phyloP scores from a whole-genome alignment of 2,888 invertebrate genomes.

The Drosophila cognata region DNA sequence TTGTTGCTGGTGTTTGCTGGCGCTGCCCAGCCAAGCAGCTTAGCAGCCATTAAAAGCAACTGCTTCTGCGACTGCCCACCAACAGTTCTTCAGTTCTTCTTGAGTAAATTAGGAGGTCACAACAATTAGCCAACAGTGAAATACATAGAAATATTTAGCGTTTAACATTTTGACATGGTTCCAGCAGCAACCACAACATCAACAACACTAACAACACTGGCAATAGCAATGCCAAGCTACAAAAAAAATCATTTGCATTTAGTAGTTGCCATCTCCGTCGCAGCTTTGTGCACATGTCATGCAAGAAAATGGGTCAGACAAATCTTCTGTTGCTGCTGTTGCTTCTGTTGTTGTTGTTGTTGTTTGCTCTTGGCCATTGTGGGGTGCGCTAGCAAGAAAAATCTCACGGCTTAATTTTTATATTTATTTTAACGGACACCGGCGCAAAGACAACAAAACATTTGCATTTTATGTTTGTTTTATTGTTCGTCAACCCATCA shows the following conservation, averaged over 20 bases:
- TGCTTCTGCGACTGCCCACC: constrained; percentile 22
- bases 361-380: constrained; percentile 49
- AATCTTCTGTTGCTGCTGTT: constrained; percentile 57
- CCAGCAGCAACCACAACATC: constrained; percentile 11
- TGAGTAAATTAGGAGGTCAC: constrained; percentile 84
- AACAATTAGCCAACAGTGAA: constrained; percentile 83
- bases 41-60: constrained; percentile 51
- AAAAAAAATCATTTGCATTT: constrained; percentile 49
- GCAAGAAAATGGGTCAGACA: constrained; percentile 76
- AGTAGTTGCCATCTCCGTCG: constrained; percentile 51
- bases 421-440: constrained; percentile 70
- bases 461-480: constrained; percentile 77
- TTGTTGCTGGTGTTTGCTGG: constrained; percentile 1
- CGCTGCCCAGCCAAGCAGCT: constrained; percentile 60
- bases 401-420: constrained; percentile 78
- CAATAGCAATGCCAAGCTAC: constrained; percentile 50
- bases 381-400: constrained; percentile 64
- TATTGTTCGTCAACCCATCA: constrained; percentile 59
- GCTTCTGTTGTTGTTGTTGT: constrained; percentile 27
- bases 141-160: constrained; percentile 73
- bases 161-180: constrained; percentile 77
- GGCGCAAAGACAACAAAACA: constrained; percentile 45
- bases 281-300: constrained; percentile 79
- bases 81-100: constrained; percentile 71
- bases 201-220: background rate